A percentile compares a stretch with the other conserved stretches of the same genome.
Evolutionary conservation across 2,888 invertebrate genomes (phyloP).

Genomic region (Pycnomerus fuliginosus): DNA sequence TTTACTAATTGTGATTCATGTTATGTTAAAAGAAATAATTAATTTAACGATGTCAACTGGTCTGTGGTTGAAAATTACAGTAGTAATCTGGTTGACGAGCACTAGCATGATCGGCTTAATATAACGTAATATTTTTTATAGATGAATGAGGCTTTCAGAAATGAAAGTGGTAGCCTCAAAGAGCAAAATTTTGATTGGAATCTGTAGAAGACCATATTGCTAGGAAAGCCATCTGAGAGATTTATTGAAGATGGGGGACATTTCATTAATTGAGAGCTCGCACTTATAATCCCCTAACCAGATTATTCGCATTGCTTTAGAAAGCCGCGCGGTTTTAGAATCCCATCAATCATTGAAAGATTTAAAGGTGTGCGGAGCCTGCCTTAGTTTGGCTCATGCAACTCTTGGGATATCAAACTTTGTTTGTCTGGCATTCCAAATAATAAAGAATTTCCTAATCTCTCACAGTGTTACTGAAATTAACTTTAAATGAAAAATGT

Average conservation of each 20-base stretch:
- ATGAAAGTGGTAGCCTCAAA: constrained; percentile 9
- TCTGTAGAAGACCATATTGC: constrained; percentile 26
- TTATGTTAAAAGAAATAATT: too few relatives aligned
- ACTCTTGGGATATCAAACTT: too few relatives aligned
- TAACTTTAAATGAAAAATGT: too few relatives aligned
- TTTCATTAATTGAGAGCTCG: constrained; percentile 39
- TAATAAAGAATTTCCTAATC: too few relatives aligned
- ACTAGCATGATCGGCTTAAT: constrained; percentile 13
- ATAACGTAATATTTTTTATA: constrained; percentile 17
- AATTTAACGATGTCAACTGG: too few relatives aligned
- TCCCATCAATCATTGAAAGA: constrained; percentile 36
- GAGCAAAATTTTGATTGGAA: constrained; percentile 32
- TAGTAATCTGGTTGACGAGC: too few relatives aligned
- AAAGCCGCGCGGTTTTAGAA: constrained; percentile 31
- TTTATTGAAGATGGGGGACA: constrained; percentile 36
- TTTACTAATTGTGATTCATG: too few relatives aligned
- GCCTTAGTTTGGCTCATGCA: too few relatives aligned
- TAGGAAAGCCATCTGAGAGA: constrained; percentile 20
- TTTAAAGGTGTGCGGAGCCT: constrained; percentile 20
- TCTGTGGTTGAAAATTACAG: too few relatives aligned
- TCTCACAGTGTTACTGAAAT: too few relatives aligned
- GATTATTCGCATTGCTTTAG: constrained; percentile 33
- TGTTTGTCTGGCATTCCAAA: too few relatives aligned
- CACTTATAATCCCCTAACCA: constrained; percentile 38
- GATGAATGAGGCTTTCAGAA: constrained; percentile 12